A percentile compares a stretch with the other conserved stretches of the same genome.
Evolutionary conservation across 2,797 vertebrate species (phyloP).

Genomic region (Parambassis ranga): DNA sequence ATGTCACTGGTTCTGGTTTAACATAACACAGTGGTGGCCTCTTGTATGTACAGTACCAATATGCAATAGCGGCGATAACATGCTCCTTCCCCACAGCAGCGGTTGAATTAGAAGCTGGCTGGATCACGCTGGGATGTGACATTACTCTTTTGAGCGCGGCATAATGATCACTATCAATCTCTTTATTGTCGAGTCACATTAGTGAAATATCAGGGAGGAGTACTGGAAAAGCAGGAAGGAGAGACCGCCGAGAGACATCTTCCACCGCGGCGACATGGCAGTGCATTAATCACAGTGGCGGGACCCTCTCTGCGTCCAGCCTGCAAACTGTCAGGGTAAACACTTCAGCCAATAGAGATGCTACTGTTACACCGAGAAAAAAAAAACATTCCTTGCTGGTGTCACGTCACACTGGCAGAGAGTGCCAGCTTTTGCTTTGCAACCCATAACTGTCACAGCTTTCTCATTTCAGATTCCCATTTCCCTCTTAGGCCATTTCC

Average conservation of each 20-base stretch:
- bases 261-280: conserved; percentile 69
- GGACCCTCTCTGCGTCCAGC: conserved; percentile 63
- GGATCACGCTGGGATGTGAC: conserved; percentile 69
- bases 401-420: conserved; percentile 25
- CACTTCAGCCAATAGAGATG: conserved; percentile 57
- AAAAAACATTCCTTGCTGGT: conserved; percentile 30
- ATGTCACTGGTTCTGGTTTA: conserved; percentile 43
- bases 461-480: conserved; percentile 52
- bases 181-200: conserved; percentile 77
- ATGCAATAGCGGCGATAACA: conserved; percentile 27
- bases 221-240: conserved; percentile 63
- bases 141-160: conserved; percentile 76
- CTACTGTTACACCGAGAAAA: conserved; percentile 31
- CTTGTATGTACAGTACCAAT: conserved; percentile 44
- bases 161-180: conserved; percentile 81
- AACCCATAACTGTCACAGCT: conserved; percentile 38
- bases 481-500: conserved; percentile 49
- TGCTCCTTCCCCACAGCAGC: conserved; percentile 49
- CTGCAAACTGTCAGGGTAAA: conserved; percentile 65
- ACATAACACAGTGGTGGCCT: conserved; percentile 21
- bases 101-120: conserved; percentile 63
- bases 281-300: conserved; percentile 71
- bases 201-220: conserved; percentile 75
- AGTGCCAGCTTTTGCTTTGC: conserved; percentile 25
- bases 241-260: conserved; percentile 73